Percentiles rank a stretch among this genome's conserved stretches.
These are phyloP conservation scores for Tenodera sinensis DNA, from an alignment of 2,888 invertebrate species.

Conservation along the genomic window DNA sequence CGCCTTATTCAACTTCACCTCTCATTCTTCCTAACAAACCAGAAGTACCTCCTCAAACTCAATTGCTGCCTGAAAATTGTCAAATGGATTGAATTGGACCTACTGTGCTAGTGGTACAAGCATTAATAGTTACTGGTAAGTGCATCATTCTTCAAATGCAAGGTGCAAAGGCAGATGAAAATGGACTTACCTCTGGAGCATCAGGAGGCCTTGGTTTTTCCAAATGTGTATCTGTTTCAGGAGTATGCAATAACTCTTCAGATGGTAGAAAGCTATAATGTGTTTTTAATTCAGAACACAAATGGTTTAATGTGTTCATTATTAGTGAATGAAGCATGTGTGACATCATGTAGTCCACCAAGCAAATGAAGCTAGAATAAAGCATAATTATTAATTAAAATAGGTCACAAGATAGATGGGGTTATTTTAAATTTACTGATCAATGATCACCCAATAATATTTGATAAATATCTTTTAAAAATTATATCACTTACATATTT, in stretches of 20 bases:
- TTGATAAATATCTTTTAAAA: no score
- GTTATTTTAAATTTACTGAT: background rate
- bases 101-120: no score
- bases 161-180: background rate
- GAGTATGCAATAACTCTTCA: slow-evolving; percentile 44
- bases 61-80: no score
- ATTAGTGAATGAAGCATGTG: slow-evolving; percentile 65
- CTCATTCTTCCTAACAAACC: no score
- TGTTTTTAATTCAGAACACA: slow-evolving; percentile 52
- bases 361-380: slow-evolving; percentile 61
- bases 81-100: no score
- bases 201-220: slow-evolving; percentile 48
- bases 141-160: no score
- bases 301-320: slow-evolving; percentile 57
- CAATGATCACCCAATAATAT: background rate
- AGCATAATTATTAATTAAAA: slow-evolving; percentile 13
- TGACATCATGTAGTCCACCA: slow-evolving; percentile 68
- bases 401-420: background rate
- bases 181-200: slow-evolving; percentile 41
- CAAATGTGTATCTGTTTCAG: slow-evolving; percentile 49
- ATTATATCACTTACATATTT: no score
- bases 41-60: no score
- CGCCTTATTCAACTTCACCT: no score
- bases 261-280: slow-evolving; percentile 54
- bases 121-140: no score